Evolutionary conservation across 2,797 vertebrate genomes (phyloP), one percentile per base, ranked within the genome.

Genomic region (Eremophila alpestris): DNA sequence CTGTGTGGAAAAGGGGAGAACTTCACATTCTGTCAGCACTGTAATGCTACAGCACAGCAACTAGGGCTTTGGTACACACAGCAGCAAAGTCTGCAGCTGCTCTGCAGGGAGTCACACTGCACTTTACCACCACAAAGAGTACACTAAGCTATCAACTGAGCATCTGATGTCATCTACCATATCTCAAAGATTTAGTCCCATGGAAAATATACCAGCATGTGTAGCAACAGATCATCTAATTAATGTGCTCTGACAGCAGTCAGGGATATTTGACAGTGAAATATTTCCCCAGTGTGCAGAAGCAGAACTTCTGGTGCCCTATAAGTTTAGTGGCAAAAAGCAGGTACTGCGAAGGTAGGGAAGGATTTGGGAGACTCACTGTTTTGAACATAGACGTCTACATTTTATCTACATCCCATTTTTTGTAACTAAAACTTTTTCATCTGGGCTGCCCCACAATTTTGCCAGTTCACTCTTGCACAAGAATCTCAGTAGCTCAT

Each of bases 41-140:
- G 81, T 12, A 77, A 22, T 17, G 46, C 49, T 52, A 38, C 6
- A 46, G 27, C 3, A 21, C 58, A 78, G 22, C 30, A 59, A 58
- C 14, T 55, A 13, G 41, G 64, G 56, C n/a, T 54, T 46, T 56
- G 60, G 56, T 24, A 85, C 74, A 74, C 0, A 13, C 13, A 67
- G 32, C 19, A 63, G 38, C 23, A 12, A 69, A 79, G 32, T 9
- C 56, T 67, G 48, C 26, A 77, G 71, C 7, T 79, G 43, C 32
- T 55, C 26, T 59, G 22, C 0, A 0, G 9, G 48, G 11, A 73
- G 21, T 46, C 41, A 59, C 7, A 45, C 0, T 5, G 45, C 15
- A 49, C 36, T 52, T 83, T 2, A 32, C 11, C 32, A n/a, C 23
- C 48, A 89, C 36, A 45, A 26, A 56, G 46, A 54, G 34, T 23